Conservation (phyloP, 2,797 vertebrate genomes). For the Gorsachius magnificus region DNA sequence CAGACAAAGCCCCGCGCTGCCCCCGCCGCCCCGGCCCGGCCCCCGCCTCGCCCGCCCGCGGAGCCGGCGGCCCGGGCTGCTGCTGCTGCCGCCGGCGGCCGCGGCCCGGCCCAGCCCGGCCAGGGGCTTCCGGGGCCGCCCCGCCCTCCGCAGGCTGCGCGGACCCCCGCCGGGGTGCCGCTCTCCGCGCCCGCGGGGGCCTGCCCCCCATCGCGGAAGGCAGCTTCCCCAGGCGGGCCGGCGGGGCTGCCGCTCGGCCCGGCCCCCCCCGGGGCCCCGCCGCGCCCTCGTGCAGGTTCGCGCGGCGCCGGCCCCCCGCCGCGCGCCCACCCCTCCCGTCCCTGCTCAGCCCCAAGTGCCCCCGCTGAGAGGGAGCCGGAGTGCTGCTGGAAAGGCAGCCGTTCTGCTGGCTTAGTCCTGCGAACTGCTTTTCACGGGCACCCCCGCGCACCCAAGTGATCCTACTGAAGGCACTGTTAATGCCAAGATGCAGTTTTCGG, state of each 20-base stretch:
- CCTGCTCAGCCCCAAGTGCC: rapidly evolving
- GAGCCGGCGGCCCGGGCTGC: too few relatives aligned
- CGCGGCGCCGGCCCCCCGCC: too few relatives aligned
- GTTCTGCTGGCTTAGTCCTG: background rate
- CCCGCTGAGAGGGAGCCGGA: background rate
- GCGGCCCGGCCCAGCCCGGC: background rate
- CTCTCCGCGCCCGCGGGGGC: background rate
- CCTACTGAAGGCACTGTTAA: background rate
- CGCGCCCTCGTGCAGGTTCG: too few relatives aligned
- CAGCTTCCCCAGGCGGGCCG: background rate
- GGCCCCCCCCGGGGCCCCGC: too few relatives aligned
- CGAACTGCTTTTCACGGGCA: background rate
- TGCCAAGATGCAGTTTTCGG: background rate
- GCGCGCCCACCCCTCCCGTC: background rate
- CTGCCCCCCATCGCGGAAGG: background rate
- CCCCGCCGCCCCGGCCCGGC: background rate
- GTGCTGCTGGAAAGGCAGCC: background rate
- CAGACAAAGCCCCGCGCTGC: background rate
- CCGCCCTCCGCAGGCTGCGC: background rate
- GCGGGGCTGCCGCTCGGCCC: too few relatives aligned
- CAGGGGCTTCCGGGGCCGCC: background rate
- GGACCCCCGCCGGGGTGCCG: background rate
- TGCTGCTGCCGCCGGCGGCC: too few relatives aligned
- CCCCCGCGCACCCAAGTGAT: background rate
- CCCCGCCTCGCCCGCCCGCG: too few relatives aligned